Conservation (phyloP, 1,140 invertebrate genomes). For the Myzus persicae region DNA sequence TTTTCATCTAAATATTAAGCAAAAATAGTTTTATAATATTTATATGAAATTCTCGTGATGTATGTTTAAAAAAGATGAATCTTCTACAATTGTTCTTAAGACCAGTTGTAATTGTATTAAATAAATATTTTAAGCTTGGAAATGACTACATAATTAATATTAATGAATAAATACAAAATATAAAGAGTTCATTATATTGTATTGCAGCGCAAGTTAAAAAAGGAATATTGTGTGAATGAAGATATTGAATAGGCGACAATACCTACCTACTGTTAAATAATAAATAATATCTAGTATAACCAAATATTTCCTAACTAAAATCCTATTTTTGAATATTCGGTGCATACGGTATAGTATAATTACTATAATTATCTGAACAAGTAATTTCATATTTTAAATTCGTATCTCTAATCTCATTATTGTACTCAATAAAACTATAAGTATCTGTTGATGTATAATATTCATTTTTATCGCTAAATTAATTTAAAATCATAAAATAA, state of each 20-base stretch:
- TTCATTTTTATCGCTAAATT: not conserved
- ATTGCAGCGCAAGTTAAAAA: not conserved
- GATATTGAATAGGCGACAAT: no score
- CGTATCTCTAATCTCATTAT: not conserved
- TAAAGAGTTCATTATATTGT: not conserved
- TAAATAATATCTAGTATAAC: no score
- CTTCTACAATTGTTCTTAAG: no score
- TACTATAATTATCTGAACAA: not conserved
- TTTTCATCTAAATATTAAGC: not conserved
- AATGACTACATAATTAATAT: not conserved
- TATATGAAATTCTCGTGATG: not conserved
- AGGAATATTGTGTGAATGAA: no score
- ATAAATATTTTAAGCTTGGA: no score
- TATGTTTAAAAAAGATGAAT: no score
- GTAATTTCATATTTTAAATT: not conserved
- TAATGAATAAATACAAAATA: not conserved
- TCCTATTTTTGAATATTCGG: not conserved
- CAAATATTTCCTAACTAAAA: not conserved
- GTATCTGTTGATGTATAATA: not conserved
- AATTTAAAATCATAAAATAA: not conserved
- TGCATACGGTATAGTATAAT: no score
- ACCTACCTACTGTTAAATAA: no score
- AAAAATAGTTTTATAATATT: not conserved
- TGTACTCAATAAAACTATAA: not conserved
- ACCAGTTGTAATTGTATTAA: no score